Conservation (phyloP, 1,140 invertebrate genomes). For the Cherax quadricarinatus region DNA sequence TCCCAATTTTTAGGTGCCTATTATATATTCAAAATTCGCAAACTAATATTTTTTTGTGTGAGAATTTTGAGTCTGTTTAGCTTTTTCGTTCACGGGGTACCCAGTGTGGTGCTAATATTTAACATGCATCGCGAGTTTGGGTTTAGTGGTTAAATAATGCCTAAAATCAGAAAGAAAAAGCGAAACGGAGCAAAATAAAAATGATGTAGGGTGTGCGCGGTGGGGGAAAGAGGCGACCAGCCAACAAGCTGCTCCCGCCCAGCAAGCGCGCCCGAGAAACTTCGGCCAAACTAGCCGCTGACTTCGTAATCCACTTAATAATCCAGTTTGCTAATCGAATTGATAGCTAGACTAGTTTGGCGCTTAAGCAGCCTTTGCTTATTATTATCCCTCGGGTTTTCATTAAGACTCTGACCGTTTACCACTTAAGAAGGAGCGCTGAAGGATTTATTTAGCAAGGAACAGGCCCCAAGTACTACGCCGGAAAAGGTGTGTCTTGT, state of each 20-base stretch:
- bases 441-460: conserved; percentile 51
- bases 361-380: conserved; percentile 32
- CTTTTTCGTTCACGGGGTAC: too few species aligned
- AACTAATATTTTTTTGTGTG: too few species aligned
- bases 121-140: too few species aligned
- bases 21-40: too few species aligned
- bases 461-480: conserved; percentile 25
- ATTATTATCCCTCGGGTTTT: conserved; percentile 29
- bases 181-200: not conserved
- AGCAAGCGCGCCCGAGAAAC: conserved; percentile 28
- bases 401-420: conserved; percentile 8
- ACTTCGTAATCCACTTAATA: conserved; percentile 54
- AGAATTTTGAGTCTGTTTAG: too few species aligned
- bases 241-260: too few species aligned
- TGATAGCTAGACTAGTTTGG: conserved; percentile 16
- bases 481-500: conserved; percentile 22
- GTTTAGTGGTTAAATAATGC: not conserved
- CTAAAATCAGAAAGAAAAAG: not conserved
- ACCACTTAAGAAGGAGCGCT: conserved; percentile 37
- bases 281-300: conserved; percentile 45
- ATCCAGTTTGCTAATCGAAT: conserved; percentile 59
- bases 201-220: not conserved
- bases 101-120: too few species aligned
- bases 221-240: not conserved
- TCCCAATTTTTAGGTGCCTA: too few species aligned